Conservation (phyloP, 23 tunicate genomes). For the Ciona savignyi region DNA sequence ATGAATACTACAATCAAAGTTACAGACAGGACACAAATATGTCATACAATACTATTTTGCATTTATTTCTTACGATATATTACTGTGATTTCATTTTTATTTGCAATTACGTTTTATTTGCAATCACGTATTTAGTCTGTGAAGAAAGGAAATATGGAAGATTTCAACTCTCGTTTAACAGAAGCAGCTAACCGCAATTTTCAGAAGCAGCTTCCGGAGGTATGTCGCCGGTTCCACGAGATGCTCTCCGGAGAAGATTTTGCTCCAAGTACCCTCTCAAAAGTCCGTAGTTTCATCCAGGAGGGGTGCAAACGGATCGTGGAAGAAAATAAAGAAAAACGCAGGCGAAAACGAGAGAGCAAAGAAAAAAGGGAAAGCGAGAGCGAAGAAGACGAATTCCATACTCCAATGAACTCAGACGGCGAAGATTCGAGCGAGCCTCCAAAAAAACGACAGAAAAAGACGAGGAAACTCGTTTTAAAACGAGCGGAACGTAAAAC, state of each 20-base stretch:
- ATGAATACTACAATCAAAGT: too few species aligned
- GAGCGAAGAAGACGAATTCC: conserved; percentile 47
- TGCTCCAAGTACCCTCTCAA: conserved; percentile 4
- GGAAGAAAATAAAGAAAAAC: conserved; percentile 20
- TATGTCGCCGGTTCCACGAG: conserved; percentile 32
- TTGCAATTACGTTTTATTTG: too few species aligned
- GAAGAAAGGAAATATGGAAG: conserved; percentile 31
- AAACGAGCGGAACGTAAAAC: not conserved
- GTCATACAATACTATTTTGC: not conserved
- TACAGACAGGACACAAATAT: not conserved
- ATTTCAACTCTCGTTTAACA: conserved; percentile 17
- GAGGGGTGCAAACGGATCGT: conserved; percentile 39
- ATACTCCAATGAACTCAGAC: conserved; percentile 87
- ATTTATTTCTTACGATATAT: not conserved
- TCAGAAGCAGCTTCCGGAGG: conserved; percentile 23
- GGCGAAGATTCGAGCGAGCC: conserved; percentile 38
- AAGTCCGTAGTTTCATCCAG: conserved; percentile 20
- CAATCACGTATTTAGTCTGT: too few species aligned
- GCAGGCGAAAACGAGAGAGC: not conserved
- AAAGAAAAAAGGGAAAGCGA: not conserved
- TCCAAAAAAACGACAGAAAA: conserved; percentile 20
- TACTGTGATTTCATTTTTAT: too few species aligned
- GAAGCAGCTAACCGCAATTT: conserved; percentile 32
- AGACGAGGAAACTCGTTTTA: not conserved
- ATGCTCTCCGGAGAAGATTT: conserved; percentile 30